Percentiles rank a stretch among this genome's conserved stretches.
Evolutionary conservation across 2,888 invertebrate species (phyloP).

Genomic region (Galerucella pusilla): DNA sequence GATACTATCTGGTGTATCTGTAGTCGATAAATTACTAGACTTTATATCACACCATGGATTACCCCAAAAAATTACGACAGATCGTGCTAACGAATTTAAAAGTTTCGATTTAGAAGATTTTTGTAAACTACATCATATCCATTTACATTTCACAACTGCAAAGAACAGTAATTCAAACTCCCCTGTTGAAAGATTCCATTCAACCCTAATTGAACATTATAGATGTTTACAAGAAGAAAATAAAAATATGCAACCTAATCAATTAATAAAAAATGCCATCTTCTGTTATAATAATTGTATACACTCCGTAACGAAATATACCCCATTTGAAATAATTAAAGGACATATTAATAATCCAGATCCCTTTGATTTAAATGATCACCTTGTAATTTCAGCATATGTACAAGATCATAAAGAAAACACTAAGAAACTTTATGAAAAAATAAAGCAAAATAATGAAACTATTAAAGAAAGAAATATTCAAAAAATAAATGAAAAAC

Average conservation of each 20-base stretch:
- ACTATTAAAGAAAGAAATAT: too few relatives aligned
- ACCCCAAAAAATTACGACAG: not conserved
- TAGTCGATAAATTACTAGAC: not conserved
- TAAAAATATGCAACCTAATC: not conserved
- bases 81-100: not conserved
- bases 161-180: not conserved
- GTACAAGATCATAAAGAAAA: too few relatives aligned
- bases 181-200: not conserved
- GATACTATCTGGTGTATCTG: not conserved
- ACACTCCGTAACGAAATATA: not conserved
- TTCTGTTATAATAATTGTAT: not conserved
- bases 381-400: not conserved
- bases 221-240: not conserved
- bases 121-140: not conserved
- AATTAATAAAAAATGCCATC: not conserved
- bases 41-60: not conserved
- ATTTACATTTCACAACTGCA: not conserved
- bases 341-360: not conserved
- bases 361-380: not conserved
- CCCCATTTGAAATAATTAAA: not conserved
- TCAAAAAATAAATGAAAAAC: too few relatives aligned
- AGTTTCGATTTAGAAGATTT: not conserved
- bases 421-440: too few relatives aligned
- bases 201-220: not conserved
- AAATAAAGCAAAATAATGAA: too few relatives aligned